Percentiles rank a stretch among this genome's conserved stretches.
These are phyloP conservation scores for Dasysyrphus albostriatus DNA, from an alignment of 2,888 invertebrate species.

Conservation along the genomic window DNA sequence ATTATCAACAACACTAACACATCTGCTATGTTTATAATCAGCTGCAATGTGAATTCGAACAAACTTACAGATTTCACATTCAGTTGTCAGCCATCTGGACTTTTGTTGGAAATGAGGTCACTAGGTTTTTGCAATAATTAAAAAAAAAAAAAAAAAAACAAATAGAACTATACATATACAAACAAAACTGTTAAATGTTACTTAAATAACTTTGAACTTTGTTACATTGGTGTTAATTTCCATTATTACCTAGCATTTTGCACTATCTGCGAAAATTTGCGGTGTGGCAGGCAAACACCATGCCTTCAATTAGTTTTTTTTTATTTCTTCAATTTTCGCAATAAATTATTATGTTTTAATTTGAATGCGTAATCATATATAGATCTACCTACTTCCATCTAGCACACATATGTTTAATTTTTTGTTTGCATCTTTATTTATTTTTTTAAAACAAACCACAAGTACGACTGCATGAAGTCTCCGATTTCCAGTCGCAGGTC, in stretches of 20 bases:
- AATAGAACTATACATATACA: not conserved
- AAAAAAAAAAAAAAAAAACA: not conserved
- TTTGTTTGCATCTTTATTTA: constrained; percentile 10
- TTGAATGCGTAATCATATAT: constrained; percentile 62
- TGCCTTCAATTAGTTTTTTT: constrained; percentile 15
- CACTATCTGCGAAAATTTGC: constrained; percentile 45
- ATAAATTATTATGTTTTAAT: constrained; percentile 57
- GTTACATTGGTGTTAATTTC: constrained; percentile 52
- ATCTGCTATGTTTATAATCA: constrained; percentile 30
- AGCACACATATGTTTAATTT: constrained; percentile 16
- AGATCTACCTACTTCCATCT: constrained; percentile 41
- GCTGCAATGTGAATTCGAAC: constrained; percentile 19
- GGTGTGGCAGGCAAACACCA: not conserved
- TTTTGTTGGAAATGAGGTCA: constrained; percentile 54
- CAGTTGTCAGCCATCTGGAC: constrained; percentile 52
- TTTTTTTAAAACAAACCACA: constrained; percentile 59
- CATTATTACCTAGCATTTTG: constrained; percentile 34
- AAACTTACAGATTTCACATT: constrained; percentile 21
- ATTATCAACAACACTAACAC: constrained; percentile 10
- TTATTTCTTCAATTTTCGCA: constrained; percentile 30
- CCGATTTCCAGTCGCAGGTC: constrained; percentile 23
- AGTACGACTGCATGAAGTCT: constrained; percentile 52
- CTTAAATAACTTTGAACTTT: constrained; percentile 47
- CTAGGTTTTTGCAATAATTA: constrained; percentile 43
- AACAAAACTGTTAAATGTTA: constrained; percentile 11